Conservation (phyloP, 2,113 vertebrate genomes). For the Hippocampus barbouri region DNA sequence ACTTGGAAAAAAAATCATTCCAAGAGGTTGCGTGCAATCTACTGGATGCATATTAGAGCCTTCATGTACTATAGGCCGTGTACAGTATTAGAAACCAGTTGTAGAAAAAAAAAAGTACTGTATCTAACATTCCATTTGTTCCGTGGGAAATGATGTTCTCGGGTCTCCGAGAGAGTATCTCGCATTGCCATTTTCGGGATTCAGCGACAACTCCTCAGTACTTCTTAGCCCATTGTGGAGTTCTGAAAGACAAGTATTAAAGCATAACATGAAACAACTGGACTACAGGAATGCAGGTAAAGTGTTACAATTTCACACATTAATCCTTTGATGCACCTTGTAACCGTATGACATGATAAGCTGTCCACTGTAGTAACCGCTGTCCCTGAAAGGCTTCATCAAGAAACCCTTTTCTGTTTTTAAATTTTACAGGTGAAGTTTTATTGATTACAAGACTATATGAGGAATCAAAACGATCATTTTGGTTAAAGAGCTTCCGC, state of each 20-base stretch:
- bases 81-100: not conserved
- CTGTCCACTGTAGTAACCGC: no score
- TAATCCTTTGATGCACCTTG: no score
- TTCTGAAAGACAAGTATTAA: conserved; percentile 68
- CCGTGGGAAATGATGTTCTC: conserved; percentile 21
- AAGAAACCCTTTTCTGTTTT: no score
- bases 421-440: no score
- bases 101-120: not conserved
- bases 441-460: no score
- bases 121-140: not conserved
- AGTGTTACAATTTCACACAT: no score
- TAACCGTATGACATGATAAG: no score
- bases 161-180: conserved; percentile 69
- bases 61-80: not conserved
- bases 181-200: conserved; percentile 77
- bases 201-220: conserved; percentile 82
- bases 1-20: not conserved
- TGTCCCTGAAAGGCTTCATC: no score
- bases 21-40: not conserved
- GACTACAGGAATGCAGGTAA: no score
- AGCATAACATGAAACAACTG: no score
- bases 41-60: not conserved
- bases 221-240: conserved; percentile 80
- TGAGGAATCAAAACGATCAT: no score
- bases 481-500: no score